Evolutionary conservation across 2,888 invertebrate genomes (phyloP).

Genomic region (Fragum whitleyi): DNA sequence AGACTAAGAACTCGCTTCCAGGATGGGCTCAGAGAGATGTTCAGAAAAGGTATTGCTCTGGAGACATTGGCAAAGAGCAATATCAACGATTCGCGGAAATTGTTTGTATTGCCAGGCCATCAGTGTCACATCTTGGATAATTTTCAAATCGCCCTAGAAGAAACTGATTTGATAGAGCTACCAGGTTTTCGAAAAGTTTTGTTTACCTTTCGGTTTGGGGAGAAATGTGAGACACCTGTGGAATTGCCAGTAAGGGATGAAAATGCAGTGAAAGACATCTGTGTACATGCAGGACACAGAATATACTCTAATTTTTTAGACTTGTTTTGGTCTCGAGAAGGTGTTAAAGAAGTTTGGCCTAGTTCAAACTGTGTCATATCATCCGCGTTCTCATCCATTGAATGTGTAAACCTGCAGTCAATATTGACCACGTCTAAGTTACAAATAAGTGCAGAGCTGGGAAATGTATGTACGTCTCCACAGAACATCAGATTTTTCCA

Average conservation of each 20-base stretch:
- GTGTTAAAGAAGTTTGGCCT: constrained; percentile 17
- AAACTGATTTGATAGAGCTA: neutral
- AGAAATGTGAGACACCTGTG: constrained; percentile 19
- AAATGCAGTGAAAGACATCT: neutral
- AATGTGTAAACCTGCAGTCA: constrained; percentile 42
- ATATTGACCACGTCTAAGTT: no score
- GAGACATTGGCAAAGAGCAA: neutral
- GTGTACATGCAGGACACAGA: constrained; percentile 17
- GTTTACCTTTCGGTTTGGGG: constrained; percentile 38
- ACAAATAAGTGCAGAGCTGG: no score
- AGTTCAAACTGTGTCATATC: neutral
- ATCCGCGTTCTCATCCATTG: constrained; percentile 26
- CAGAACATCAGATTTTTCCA: constrained; percentile 37
- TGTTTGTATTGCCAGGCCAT: constrained; percentile 24
- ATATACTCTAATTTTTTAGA: constrained; percentile 4
- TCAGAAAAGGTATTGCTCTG: constrained; percentile 46
- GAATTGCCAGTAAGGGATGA: constrained; percentile 16
- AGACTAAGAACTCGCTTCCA: no score
- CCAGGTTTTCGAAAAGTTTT: constrained; percentile 10
- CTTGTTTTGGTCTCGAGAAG: constrained; percentile 34
- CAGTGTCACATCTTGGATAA: neutral
- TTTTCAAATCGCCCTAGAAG: constrained; percentile 25
- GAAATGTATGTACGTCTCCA: constrained; percentile 5
- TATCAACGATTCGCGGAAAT: neutral
- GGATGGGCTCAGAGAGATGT: constrained; percentile 21